These are phyloP conservation scores for Pogonocherus hispidulus DNA, from an alignment of 2,888 invertebrate genomes.

Conservation along the genomic window DNA sequence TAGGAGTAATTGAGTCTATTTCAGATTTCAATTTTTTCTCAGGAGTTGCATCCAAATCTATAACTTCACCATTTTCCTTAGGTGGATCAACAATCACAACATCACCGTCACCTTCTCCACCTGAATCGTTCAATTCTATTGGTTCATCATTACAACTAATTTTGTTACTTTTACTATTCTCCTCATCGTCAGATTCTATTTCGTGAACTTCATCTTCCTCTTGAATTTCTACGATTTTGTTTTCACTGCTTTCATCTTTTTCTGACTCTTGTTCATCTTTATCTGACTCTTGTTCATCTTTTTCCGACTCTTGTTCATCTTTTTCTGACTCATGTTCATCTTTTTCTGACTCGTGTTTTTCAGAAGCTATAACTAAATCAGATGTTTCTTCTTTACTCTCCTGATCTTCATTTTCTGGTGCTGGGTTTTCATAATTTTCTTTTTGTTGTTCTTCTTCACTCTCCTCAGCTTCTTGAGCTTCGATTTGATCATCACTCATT, in stretches of 20 bases:
- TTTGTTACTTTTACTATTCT: slow-evolving; percentile 43
- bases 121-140: slow-evolving; percentile 64
- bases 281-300: slow-evolving; percentile 41
- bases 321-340: slow-evolving; percentile 46
- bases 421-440: slow-evolving; percentile 6
- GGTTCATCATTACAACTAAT: slow-evolving; percentile 51
- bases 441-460: slow-evolving; percentile 37
- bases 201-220: slow-evolving; percentile 57
- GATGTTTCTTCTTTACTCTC: slow-evolving; percentile 50
- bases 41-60: slow-evolving; percentile 63
- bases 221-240: slow-evolving; percentile 46
- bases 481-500: slow-evolving; percentile 36
- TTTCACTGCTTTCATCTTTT: slow-evolving; percentile 40
- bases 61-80: slow-evolving; percentile 61
- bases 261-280: slow-evolving; percentile 44
- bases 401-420: slow-evolving; percentile 28
- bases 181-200: slow-evolving; percentile 53
- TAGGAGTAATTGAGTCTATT: slow-evolving; percentile 53
- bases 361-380: neutral
- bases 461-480: slow-evolving; percentile 17
- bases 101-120: slow-evolving; percentile 57
- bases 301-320: slow-evolving; percentile 42
- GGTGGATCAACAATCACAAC: slow-evolving; percentile 64
- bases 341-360: slow-evolving; percentile 35
- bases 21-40: slow-evolving; percentile 64